These are phyloP conservation scores for Drosophila santomea DNA, from an alignment of 1,140 invertebrate genomes.

Conservation along the genomic window DNA sequence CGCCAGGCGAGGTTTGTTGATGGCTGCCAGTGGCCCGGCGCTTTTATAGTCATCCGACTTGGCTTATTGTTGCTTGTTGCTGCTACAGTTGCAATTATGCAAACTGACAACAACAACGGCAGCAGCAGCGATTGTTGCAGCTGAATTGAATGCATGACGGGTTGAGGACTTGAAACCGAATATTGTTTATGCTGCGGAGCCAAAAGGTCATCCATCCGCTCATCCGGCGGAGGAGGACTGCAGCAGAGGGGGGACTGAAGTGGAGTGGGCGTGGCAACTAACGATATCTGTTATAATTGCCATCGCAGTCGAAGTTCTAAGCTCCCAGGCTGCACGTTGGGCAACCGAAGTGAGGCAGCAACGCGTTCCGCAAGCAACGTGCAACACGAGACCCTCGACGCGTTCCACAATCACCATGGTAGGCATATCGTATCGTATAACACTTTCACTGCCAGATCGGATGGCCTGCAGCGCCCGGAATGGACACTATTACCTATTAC, in stretches of 20 bases:
- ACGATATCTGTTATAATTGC: constrained; percentile 48
- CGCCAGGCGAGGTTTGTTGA: constrained; percentile 59
- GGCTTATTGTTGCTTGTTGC: constrained; percentile 63
- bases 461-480: constrained; percentile 13
- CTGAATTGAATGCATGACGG: constrained; percentile 66
- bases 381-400: constrained; percentile 22
- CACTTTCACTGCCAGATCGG: constrained; percentile 43
- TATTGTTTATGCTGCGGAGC: constrained; percentile 58
- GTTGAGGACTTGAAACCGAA: constrained; percentile 62
- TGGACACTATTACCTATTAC: constrained; percentile 20
- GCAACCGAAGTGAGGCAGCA: constrained; percentile 8
- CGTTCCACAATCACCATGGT: constrained; percentile 45
- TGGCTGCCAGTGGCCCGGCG: constrained; percentile 34
- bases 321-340: constrained; percentile 8
- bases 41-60: constrained; percentile 60
- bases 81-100: constrained; percentile 79
- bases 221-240: constrained; percentile 7
- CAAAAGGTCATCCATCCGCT: constrained; percentile 63
- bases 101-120: constrained; percentile 47
- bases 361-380: constrained; percentile 39
- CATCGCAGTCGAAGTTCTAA: constrained; percentile 22
- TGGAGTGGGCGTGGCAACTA: constrained; percentile 69
- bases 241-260: not conserved
- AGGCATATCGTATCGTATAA: constrained; percentile 31
- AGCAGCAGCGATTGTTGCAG: constrained; percentile 55